Evolutionary conservation across 2,888 invertebrate species (phyloP).

Genomic region (Pemphredon lugubris): DNA sequence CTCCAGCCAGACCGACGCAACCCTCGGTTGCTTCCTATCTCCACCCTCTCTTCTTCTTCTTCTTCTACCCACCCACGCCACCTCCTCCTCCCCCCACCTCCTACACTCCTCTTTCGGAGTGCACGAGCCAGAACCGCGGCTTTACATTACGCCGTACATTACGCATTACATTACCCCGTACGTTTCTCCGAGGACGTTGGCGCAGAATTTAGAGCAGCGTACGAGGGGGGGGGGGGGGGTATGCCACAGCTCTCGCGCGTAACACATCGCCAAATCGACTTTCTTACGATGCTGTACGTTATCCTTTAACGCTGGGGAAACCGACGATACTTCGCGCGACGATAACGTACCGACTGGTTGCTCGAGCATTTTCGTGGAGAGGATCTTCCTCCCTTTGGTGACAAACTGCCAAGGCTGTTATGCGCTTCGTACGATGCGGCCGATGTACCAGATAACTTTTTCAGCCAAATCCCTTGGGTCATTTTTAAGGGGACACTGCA

Average conservation of each 20-base stretch:
- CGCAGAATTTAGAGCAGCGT: slow-evolving; percentile 55
- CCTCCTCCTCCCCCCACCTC: slow-evolving; percentile 15
- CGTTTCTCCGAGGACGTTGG: slow-evolving; percentile 57
- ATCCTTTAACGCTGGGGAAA: slow-evolving; percentile 62
- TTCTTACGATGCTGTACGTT: slow-evolving; percentile 67
- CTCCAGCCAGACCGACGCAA: slow-evolving; percentile 58
- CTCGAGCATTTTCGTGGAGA: slow-evolving; percentile 56
- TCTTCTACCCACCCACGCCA: slow-evolving; percentile 4
- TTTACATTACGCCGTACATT: slow-evolving; percentile 66
- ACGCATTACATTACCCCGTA: slow-evolving; percentile 70
- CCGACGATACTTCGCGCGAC: slow-evolving; percentile 52
- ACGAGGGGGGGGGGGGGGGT: slow-evolving; percentile 39
- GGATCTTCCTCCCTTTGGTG: slow-evolving; percentile 42
- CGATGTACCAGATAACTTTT: slow-evolving; percentile 46
- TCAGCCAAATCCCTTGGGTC: slow-evolving; percentile 45
- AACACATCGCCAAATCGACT: slow-evolving; percentile 73
- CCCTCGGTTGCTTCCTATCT: slow-evolving; percentile 33
- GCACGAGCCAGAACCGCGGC: slow-evolving; percentile 44
- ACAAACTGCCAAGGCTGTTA: slow-evolving; percentile 60
- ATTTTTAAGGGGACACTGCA: slow-evolving; percentile 34
- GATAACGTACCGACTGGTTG: slow-evolving; percentile 68
- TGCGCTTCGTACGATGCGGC: slow-evolving; percentile 54
- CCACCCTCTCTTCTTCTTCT: slow-evolving; percentile 26
- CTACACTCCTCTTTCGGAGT: slow-evolving; percentile 21
- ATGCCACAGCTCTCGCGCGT: too few relatives aligned